Evolutionary conservation across 2,888 invertebrate species (phyloP), one percentile per base, ranked within the genome.

Genomic region (Iphiclides podalirius): DNA sequence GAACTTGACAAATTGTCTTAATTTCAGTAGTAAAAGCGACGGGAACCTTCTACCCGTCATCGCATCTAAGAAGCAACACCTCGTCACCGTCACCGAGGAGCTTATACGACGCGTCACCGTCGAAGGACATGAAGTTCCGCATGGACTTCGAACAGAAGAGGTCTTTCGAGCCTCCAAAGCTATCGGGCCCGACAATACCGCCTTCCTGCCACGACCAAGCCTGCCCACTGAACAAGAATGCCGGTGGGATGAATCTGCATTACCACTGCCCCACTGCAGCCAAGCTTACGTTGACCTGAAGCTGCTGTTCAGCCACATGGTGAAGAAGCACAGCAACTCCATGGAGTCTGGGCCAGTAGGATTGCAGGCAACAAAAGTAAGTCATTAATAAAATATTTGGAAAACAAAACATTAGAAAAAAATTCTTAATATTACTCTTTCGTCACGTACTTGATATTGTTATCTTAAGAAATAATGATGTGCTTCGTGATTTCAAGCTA

Each of bases 11-110:
- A 53, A 57, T 57, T 58, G 59, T 68, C 52, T 79, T 84, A 51
- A 70, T 93, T 93, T 89, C 93, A 95, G 94, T 96, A 91, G 95
- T 96, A 90, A 96, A 96, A 93, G 95, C 96, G 85, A 93, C 95
- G 72, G 96, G 96, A 82, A 96, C 96, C 80, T 96, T 95, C 90
- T 96, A 95, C 89, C 96, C 96, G 73, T 92, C 95, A 67, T 94
- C 94, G 64, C 88, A 89, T 52, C 79, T 88, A 71, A 75, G 91
- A 74, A 90, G 89, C 82, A 89, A 90, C 61, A 77, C 90, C 50
- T 89, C 88, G 59, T 87, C 89, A 46, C 82, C 88, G 53, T 85
- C 90, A 64, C 86, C 90, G 46, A 76, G 91, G 67, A 89, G 90
- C 63, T 84, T 84, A 54, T 90, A 90, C 72, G 90, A 90, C 60